A percentile compares a stretch with the other conserved stretches of the same genome.
Conservation (phyloP, 1,140 invertebrate species). For the Cephus cinctus region DNA sequence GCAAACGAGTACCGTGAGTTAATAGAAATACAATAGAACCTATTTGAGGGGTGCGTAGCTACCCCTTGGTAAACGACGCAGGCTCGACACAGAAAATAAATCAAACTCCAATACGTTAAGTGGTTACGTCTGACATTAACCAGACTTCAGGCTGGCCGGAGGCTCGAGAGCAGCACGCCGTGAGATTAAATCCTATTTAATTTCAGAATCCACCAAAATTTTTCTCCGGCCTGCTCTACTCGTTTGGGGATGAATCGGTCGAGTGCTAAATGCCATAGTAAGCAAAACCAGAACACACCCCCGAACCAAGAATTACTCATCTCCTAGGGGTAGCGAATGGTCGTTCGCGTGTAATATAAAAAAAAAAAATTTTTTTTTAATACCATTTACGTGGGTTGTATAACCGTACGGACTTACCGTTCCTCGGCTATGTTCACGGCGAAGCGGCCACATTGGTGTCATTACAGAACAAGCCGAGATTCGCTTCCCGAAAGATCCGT, state of each 20-base stretch:
- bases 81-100: conserved; percentile 50
- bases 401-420: too few relatives aligned
- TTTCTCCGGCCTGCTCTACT: not conserved
- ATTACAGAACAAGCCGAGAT: too few relatives aligned
- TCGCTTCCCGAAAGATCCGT: too few relatives aligned
- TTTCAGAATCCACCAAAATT: conserved; percentile 34
- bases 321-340: not conserved
- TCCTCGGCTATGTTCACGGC: too few relatives aligned
- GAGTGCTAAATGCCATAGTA: too few relatives aligned
- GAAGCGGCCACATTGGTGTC: too few relatives aligned
- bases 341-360: not conserved
- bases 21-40: conserved; percentile 52
- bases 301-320: too few relatives aligned
- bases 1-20: conserved; percentile 34
- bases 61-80: conserved; percentile 15
- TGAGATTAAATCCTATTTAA: conserved; percentile 52
- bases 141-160: conserved; percentile 29
- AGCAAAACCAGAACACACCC: too few relatives aligned
- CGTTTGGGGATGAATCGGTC: too few relatives aligned
- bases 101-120: conserved; percentile 56
- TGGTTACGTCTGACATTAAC: conserved; percentile 52
- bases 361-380: too few relatives aligned
- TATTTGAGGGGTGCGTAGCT: conserved; percentile 20
- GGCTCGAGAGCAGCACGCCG: conserved; percentile 17
- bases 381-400: too few relatives aligned